Percentiles rank a stretch among this genome's conserved stretches.
These are phyloP conservation scores for Mormyrus proboscirostris DNA, from an alignment of 2,797 vertebrate species.

Conservation along the genomic window DNA sequence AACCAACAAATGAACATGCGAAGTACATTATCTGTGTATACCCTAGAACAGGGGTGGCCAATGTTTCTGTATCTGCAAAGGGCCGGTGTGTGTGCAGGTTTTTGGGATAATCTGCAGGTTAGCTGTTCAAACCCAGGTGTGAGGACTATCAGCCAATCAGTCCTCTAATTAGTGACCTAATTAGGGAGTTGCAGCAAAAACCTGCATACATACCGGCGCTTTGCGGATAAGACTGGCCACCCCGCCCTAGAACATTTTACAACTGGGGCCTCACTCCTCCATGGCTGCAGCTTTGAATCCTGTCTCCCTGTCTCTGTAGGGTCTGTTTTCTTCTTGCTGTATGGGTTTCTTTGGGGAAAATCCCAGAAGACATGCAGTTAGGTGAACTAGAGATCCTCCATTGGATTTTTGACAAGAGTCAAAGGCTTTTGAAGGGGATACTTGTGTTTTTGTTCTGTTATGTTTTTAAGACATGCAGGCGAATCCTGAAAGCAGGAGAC, in stretches of 20 bases:
- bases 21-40: background rate
- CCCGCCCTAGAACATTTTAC: background rate
- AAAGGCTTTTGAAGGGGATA: background rate
- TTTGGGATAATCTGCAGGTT: no score
- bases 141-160: no score
- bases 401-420: background rate
- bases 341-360: background rate
- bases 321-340: background rate
- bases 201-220: no score
- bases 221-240: no score
- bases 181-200: no score
- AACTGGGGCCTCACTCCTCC: background rate
- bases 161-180: no score
- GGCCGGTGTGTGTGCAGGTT: no score
- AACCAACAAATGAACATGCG: background rate
- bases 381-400: background rate
- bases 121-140: no score
- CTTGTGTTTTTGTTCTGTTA: background rate
- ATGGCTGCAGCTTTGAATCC: background rate
- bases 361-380: background rate
- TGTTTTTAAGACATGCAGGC: background rate
- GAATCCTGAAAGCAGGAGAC: background rate
- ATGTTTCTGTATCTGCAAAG: no score
- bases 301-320: background rate
- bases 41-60: background rate